phyloP scores from a whole-genome alignment of 2,113 vertebrate species.

The Bubalus kerabau region DNA sequence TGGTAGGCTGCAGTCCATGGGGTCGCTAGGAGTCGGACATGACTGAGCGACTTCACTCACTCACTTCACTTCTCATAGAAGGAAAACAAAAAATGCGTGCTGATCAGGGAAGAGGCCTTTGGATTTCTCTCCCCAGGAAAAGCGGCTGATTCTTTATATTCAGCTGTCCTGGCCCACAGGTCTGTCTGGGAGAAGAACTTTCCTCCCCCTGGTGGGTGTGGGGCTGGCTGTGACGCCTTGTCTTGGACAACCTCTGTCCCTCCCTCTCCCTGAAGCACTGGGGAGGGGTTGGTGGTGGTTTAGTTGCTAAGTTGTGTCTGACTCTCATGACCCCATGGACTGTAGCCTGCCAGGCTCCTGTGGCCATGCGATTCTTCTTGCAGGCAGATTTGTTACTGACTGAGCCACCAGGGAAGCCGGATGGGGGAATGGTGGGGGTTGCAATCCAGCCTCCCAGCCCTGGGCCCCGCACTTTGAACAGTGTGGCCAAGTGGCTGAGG shows the following conservation, averaged over 20 bases:
- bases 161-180: neutral
- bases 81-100: accelerated
- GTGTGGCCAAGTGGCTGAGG: neutral
- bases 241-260: too few species aligned
- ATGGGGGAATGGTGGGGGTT: neutral
- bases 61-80: neutral
- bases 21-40: too few species aligned
- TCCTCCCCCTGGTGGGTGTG: neutral
- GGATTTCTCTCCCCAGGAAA: neutral
- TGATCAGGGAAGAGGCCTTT: accelerated
- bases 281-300: neutral
- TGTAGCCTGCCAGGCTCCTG: neutral
- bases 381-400: neutral
- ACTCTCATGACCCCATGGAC: neutral
- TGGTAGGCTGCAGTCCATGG: too few species aligned
- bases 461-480: neutral
- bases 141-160: accelerated
- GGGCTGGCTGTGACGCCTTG: neutral
- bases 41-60: too few species aligned
- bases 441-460: neutral
- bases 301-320: neutral
- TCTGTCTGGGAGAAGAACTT: neutral
- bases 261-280: neutral
- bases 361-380: neutral
- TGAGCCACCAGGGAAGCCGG: neutral